Evolutionary conservation across 2,888 invertebrate species (phyloP).

Genomic region (Heterodera filipjevi): DNA sequence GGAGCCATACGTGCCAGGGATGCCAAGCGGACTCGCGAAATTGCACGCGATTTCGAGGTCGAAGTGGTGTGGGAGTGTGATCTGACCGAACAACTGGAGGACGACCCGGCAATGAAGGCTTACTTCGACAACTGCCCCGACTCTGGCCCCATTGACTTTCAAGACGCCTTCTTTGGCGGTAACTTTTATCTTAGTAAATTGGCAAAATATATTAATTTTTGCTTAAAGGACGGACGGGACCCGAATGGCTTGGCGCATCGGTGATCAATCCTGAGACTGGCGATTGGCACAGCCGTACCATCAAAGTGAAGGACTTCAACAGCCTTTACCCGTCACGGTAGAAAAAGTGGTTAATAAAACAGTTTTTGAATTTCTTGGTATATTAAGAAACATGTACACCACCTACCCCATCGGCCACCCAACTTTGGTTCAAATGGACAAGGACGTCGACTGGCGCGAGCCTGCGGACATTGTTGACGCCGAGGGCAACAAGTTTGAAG

Average conservation of each 20-base stretch:
- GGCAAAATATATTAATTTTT: background rate
- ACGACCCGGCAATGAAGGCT: too few species aligned
- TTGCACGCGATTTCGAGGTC: too few species aligned
- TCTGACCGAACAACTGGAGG: too few species aligned
- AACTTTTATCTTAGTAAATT: too few species aligned
- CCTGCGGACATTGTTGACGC: background rate
- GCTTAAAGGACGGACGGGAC: background rate
- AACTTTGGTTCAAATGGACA: background rate
- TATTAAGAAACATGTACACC: background rate
- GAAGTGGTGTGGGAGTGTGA: background rate
- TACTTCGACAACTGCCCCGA: too few species aligned
- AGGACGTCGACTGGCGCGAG: background rate
- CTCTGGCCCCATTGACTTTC: too few species aligned
- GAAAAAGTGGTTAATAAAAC: background rate
- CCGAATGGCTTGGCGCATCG: background rate
- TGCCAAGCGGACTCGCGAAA: too few species aligned
- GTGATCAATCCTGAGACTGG: background rate
- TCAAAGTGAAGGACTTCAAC: constrained; percentile 1
- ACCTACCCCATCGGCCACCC: background rate
- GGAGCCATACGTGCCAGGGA: too few species aligned
- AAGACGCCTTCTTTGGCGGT: too few species aligned
- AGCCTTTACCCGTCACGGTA: background rate
- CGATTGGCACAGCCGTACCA: background rate
- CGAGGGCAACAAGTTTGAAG: background rate
- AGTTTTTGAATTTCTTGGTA: too few species aligned